Conservation (phyloP, 2,888 invertebrate genomes). For the Microctonus hyperodae region DNA sequence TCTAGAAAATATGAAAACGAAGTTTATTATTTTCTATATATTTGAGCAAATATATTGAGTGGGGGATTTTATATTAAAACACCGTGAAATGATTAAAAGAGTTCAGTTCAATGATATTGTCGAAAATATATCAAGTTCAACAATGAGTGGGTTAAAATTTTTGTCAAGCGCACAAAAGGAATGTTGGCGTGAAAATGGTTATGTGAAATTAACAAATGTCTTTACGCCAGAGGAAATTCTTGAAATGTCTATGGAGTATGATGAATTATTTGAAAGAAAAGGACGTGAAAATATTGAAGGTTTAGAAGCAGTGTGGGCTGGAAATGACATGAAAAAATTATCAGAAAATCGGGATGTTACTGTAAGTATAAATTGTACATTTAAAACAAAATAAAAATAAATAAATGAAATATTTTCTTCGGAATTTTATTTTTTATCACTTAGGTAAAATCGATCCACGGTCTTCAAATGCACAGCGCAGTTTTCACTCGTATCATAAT, state of each 20-base stretch:
- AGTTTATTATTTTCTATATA: constrained; percentile 15
- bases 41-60: constrained; percentile 25
- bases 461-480: constrained; percentile 68
- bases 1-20: neutral
- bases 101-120: neutral
- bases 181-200: constrained; percentile 67
- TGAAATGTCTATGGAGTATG: constrained; percentile 65
- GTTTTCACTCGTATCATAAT: constrained; percentile 65
- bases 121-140: constrained; percentile 1
- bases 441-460: constrained; percentile 70
- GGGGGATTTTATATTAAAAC: constrained; percentile 35
- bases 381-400: neutral
- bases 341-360: constrained; percentile 53
- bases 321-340: constrained; percentile 63
- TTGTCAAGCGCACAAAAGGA: constrained; percentile 64
- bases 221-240: constrained; percentile 63
- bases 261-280: constrained; percentile 66
- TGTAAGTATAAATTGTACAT: constrained; percentile 42
- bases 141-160: constrained; percentile 48
- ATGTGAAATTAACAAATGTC: constrained; percentile 64
- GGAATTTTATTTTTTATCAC: constrained; percentile 28
- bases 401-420: neutral
- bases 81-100: constrained; percentile 13
- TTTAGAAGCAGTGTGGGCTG: constrained; percentile 68
- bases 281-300: constrained; percentile 58